Base-by-base conservation (phyloP, 2,113 vertebrate genomes). In the Scytalopus superciliaris region DNA sequence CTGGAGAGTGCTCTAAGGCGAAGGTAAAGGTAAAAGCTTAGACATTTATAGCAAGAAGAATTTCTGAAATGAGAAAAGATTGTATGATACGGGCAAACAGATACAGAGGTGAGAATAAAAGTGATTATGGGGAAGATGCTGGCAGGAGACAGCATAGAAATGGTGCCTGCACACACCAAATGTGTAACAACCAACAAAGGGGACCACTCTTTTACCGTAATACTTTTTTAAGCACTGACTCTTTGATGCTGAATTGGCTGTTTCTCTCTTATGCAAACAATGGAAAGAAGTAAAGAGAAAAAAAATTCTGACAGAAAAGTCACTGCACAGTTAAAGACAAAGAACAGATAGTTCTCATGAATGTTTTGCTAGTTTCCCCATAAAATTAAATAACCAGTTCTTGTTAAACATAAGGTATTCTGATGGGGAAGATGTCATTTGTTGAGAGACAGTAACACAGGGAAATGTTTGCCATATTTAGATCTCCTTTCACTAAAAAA, bases 381-480 rank as follows among this genome's bases (percentile, higher is more conserved):
- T n/a, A 88, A 62, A 57, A 42, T 40, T 57, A 90, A 93, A 79
- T 53, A 81, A 68, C 4, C 14, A 19, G 4, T n/a, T 78, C 52
- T 57, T 79, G 49, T 57, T 79, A 91, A 78, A 63, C 72, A 2
- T 70, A 47, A 67, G 81, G 84, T 56, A 92, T 72, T 91, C 62
- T 76, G 47, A 57, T 66, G 27, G 50, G 40, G 28, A 64, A 91
- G 64, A 93, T 25, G 39, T 35, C 80, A 66, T 77, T 81, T 87
- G 55, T 63, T 53, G 87, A 95, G 85, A 96, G 82, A 91, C 44
- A 95, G 87, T 37, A 91, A 57, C 55, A 56, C 37, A 80, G 63
- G 81, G 68, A 92, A 84, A 80, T 83, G 44, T 91, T 97, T 92
- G 82, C 84, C 79, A 91, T 96, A 94, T 96, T 97, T 96, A 96